Percentiles rank a stretch among this genome's conserved stretches.
phyloP scores from a whole-genome alignment of 2,797 vertebrate species.

The Clarias platycephalus region DNA sequence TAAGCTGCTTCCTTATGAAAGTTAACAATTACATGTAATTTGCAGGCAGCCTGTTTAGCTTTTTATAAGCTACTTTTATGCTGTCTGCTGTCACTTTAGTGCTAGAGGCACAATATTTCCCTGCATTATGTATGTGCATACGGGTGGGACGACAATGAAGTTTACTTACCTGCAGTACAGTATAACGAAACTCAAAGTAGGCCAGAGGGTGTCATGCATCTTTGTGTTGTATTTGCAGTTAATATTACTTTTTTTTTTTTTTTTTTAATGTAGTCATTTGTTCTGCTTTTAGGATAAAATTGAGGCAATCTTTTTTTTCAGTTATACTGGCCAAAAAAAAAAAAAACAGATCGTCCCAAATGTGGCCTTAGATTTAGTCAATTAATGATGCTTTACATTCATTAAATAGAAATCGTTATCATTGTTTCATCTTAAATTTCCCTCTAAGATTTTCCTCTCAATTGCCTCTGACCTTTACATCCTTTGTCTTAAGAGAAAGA shows the following conservation, averaged over 20 bases:
- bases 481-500: conserved; percentile 53
- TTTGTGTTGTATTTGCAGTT: neutral
- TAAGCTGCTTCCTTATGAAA: conserved; percentile 2
- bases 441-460: neutral
- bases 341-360: neutral
- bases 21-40: conserved; percentile 12
- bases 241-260: neutral
- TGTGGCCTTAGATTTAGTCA: neutral
- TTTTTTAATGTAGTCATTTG: neutral
- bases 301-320: too few species aligned
- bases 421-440: neutral
- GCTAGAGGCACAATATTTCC: conserved; percentile 2
- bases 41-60: neutral
- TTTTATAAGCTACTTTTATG: conserved; percentile 13
- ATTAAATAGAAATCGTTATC: neutral
- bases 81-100: neutral
- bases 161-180: neutral
- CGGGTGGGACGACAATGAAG: neutral
- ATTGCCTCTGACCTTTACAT: neutral
- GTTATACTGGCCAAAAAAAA: neutral
- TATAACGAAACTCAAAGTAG: neutral
- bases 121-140: neutral
- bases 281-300: neutral
- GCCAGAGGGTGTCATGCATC: neutral
- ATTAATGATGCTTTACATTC: conserved; percentile 20